Evolutionary conservation across 2,797 vertebrate genomes (phyloP).

Genomic region (Manis javanica): DNA sequence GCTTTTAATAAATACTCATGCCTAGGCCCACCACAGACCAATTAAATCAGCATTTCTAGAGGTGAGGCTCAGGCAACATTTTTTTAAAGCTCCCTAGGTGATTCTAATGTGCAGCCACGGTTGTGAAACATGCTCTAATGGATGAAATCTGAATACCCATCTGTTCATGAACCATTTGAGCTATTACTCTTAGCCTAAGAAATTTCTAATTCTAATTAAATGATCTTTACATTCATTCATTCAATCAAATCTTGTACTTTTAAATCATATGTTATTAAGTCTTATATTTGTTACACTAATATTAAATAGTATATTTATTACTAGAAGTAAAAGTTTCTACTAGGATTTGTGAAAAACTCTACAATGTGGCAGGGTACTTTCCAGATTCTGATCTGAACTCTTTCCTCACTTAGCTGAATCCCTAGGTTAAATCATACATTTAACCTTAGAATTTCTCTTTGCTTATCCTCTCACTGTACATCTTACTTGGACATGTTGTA

Average conservation of each 20-base stretch:
- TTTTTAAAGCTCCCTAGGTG: slow-evolving; percentile 70
- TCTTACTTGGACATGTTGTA: background rate
- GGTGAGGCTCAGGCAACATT: slow-evolving; percentile 21
- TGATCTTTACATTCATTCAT: background rate
- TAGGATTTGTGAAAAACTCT: background rate
- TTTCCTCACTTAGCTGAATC: background rate
- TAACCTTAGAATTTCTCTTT: background rate
- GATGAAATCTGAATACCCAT: slow-evolving; percentile 70
- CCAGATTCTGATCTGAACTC: background rate
- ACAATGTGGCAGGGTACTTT: background rate
- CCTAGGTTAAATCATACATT: background rate
- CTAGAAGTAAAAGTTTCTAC: slow-evolving; percentile 16
- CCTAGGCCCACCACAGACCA: slow-evolving; percentile 48
- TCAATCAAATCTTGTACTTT: slow-evolving; percentile 1
- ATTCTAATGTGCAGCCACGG: slow-evolving; percentile 57
- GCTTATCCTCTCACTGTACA: background rate
- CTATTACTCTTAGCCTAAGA: background rate
- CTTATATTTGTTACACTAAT: slow-evolving; percentile 10
- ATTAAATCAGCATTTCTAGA: slow-evolving; percentile 70
- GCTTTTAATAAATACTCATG: slow-evolving; percentile 56
- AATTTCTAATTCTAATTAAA: slow-evolving; percentile 49
- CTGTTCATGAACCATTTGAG: slow-evolving; percentile 30
- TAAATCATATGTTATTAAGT: background rate
- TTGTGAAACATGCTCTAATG: slow-evolving; percentile 54
- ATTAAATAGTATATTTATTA: background rate